Evolutionary conservation across 1,140 invertebrate species (phyloP), one percentile per base, ranked within the genome.

Genomic region (Eupristina koningsbergeri): DNA sequence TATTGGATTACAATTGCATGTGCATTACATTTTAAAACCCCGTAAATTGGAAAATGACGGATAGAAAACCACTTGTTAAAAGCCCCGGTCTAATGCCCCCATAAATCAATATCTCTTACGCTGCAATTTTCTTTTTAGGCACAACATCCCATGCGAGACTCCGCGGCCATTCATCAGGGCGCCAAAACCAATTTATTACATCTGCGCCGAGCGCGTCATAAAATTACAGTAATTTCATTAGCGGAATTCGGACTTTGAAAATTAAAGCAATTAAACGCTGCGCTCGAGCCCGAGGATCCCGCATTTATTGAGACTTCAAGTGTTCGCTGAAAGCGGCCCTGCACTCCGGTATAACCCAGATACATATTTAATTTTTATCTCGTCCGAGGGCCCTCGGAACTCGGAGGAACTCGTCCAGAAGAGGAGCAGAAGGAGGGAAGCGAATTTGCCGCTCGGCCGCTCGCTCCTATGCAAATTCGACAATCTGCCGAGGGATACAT

Each of bases 391-490:
- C 29, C 34, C n/a, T 58, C 53, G 53, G 53, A 26, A n/a, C n/a
- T n/a, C 53, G 22, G 3, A 13, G 53, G 26, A 58, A n/a, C n/a
- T n/a, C n/a, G n/a, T 22, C 13, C 53, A 26, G 36, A n/a, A 64
- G 47, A n/a, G n/a, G n/a, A n/a, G n/a, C n/a, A n/a, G n/a, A n/a
- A n/a, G n/a, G n/a, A n/a, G n/a, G n/a, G n/a, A n/a, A n/a, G n/a
- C n/a, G n/a, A n/a, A n/a, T n/a, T n/a, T n/a, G n/a, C n/a, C n/a
- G n/a, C n/a, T n/a, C 47, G 53, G 53, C 9, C 41, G n/a, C 34
- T n/a, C n/a, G n/a, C n/a, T n/a, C 26, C 41, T 50, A 73, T 84
- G 82, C 67, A 64, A 80, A 73, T 74, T 53, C 76, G 69, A 74
- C 76, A 80, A 80, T 84, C 41, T 41, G 67, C 6, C 6, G 34